phyloP scores from a whole-genome alignment of 2,797 vertebrate genomes.

The Phataginus tricuspis region DNA sequence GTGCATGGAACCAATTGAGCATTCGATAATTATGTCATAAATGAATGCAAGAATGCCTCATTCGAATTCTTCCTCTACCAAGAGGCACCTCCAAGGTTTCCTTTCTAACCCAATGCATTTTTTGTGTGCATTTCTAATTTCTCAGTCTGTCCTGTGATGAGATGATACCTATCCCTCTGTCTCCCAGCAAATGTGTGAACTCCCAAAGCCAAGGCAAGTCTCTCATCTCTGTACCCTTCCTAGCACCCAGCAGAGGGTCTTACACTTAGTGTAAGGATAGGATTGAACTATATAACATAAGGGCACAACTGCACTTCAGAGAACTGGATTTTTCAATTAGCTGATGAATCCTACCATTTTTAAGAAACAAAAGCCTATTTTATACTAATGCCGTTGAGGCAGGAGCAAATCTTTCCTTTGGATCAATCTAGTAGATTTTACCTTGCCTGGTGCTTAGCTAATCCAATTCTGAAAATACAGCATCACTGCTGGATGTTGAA shows the following conservation, averaged over 20 bases:
- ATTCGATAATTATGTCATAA: neutral
- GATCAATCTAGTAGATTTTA: neutral
- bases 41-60: neutral
- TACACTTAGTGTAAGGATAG: neutral
- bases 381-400: neutral
- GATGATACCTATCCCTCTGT: neutral
- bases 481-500: constrained; percentile 46
- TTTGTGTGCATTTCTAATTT: constrained; percentile 8
- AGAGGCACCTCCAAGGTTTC: neutral
- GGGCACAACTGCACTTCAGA: neutral
- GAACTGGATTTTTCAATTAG: neutral
- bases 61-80: neutral
- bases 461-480: constrained; percentile 56
- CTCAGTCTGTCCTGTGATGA: neutral
- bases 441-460: constrained; percentile 36
- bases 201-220: neutral
- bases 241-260: neutral
- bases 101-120: neutral
- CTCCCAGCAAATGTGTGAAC: neutral
- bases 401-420: constrained; percentile 1
- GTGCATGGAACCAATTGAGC: neutral
- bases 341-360: constrained; percentile 11
- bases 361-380: constrained; percentile 1
- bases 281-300: neutral
- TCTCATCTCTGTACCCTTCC: neutral